Conservation (phyloP, 2,113 vertebrate genomes). For the Excalfactoria chinensis region DNA sequence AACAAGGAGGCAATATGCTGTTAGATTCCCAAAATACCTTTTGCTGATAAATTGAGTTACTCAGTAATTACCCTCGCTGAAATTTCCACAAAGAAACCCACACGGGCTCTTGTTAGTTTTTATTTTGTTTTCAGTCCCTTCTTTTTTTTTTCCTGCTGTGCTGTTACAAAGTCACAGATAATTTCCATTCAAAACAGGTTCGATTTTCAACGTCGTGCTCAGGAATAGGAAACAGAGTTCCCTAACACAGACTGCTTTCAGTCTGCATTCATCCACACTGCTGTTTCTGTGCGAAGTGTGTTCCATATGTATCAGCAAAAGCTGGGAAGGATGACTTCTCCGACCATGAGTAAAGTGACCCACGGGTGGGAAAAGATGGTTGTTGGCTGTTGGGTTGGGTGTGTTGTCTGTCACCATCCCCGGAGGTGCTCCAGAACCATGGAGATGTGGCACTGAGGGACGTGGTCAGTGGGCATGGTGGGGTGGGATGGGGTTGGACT, state of each 20-base stretch:
- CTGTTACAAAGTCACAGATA: background rate
- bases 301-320: background rate
- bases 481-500: too few relatives aligned
- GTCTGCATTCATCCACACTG: background rate
- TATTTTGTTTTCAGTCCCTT: background rate
- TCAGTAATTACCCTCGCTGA: background rate
- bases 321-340: background rate
- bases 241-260: background rate
- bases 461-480: too few relatives aligned
- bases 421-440: too few relatives aligned
- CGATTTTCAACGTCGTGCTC: background rate
- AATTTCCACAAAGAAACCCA: background rate
- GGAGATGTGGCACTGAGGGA: too few relatives aligned
- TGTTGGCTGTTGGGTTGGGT: background rate
- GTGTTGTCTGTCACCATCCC: background rate
- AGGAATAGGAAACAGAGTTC: background rate
- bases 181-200: background rate
- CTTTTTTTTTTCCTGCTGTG: background rate
- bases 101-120: background rate
- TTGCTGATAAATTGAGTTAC: background rate
- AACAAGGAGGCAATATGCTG: background rate
- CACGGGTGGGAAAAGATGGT: background rate
- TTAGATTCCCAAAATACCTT: background rate
- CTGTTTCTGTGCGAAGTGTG: background rate
- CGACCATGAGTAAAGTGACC: background rate